Evolutionary conservation across 2,113 vertebrate species (phyloP).

Genomic region (Poeciliopsis prolifica): DNA sequence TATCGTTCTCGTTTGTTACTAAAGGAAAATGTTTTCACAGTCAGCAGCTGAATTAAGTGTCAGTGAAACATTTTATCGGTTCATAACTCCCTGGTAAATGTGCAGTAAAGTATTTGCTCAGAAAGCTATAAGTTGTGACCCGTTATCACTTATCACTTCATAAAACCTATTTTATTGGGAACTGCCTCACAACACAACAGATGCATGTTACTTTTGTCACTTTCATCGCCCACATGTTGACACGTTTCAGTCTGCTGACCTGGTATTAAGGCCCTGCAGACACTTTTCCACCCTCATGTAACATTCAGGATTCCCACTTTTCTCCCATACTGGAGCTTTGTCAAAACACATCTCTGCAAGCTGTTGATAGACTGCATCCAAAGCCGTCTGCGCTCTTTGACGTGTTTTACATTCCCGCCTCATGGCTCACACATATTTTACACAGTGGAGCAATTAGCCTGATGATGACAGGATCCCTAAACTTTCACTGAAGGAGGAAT

Average conservation of each 20-base stretch:
- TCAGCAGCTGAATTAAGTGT: background rate
- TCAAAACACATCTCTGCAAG: slow-evolving; percentile 49
- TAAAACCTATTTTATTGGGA: background rate
- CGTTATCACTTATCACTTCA: slow-evolving; percentile 2
- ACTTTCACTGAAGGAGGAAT: slow-evolving; percentile 44
- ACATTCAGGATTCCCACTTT: slow-evolving; percentile 26
- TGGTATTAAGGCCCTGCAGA: slow-evolving; percentile 8
- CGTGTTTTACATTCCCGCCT: slow-evolving; percentile 65
- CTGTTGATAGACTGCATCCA: slow-evolving; percentile 52
- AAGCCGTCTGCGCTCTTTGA: slow-evolving; percentile 41
- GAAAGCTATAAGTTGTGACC: background rate
- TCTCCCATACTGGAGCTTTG: slow-evolving; percentile 22
- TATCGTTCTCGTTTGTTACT: no score
- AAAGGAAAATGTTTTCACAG: background rate
- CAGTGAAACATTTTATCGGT: background rate
- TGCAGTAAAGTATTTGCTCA: background rate
- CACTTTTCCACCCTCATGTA: slow-evolving; percentile 25
- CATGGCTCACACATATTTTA: slow-evolving; percentile 28
- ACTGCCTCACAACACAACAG: background rate
- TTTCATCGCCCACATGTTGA: background rate
- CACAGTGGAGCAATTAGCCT: slow-evolving; percentile 23
- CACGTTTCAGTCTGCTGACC: slow-evolving; percentile 17
- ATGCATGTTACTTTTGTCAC: background rate
- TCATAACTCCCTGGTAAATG: background rate
- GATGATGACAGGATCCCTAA: slow-evolving; percentile 60